Evolutionary conservation across 2,113 vertebrate genomes (phyloP).

Genomic region (Ptilorrhoa leucosticta): DNA sequence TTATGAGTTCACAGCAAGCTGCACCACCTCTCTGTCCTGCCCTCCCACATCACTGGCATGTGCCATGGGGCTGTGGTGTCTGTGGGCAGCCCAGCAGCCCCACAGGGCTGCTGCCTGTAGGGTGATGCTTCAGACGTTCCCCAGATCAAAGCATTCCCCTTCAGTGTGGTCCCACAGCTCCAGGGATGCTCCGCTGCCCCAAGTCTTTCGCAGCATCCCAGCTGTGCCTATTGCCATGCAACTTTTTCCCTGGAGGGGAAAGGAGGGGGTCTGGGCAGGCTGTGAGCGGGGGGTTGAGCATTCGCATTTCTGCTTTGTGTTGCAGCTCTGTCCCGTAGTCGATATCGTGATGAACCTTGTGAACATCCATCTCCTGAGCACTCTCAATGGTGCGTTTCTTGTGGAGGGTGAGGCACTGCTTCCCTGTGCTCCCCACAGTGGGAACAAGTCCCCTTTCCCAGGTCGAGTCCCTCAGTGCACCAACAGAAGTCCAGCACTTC

Average conservation of each 20-base stretch:
- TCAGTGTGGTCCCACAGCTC: background rate
- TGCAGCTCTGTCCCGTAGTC: background rate
- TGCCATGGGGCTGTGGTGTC: background rate
- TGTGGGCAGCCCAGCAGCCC: background rate
- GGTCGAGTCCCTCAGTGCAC: rapidly evolving
- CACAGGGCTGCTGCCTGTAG: rapidly evolving
- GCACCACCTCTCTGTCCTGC: rapidly evolving
- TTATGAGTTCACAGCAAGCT: background rate
- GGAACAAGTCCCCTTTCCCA: background rate
- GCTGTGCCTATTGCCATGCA: rapidly evolving
- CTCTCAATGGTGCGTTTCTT: background rate
- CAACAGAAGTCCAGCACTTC: background rate
- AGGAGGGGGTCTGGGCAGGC: background rate
- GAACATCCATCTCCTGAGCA: constrained; percentile 14
- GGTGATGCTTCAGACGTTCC: rapidly evolving
- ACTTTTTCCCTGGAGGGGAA: background rate
- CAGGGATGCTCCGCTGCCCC: background rate
- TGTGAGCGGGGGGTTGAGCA: rapidly evolving
- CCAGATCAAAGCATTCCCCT: background rate
- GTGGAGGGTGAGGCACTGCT: background rate
- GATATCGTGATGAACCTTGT: background rate
- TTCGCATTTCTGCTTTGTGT: background rate
- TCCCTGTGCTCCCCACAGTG: rapidly evolving
- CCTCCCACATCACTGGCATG: rapidly evolving
- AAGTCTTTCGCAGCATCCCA: background rate